Conservation (phyloP, 2,113 vertebrate species). For the Prietella phreatophila region DNA sequence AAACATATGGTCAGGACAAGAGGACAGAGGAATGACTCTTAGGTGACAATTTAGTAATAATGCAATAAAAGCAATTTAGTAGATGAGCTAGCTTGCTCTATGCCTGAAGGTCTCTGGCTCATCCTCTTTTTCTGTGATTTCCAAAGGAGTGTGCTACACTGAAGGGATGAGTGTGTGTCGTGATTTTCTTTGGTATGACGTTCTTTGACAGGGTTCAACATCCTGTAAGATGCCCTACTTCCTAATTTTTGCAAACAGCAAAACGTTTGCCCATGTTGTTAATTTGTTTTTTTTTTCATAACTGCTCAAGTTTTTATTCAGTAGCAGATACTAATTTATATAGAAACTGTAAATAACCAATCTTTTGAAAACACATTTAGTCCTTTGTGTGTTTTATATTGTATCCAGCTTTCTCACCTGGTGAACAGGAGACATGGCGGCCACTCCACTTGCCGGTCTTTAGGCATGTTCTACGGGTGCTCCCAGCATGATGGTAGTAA, state of each 20-base stretch:
- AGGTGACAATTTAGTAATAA: background rate
- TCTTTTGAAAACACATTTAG: background rate
- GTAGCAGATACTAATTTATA: background rate
- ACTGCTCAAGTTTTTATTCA: background rate
- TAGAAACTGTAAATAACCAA: background rate
- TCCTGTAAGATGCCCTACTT: background rate
- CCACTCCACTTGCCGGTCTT: constrained; percentile 98
- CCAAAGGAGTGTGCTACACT: background rate
- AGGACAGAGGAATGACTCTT: background rate
- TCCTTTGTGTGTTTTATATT: background rate
- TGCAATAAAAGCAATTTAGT: background rate
- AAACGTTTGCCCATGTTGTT: background rate
- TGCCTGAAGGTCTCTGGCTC: background rate
- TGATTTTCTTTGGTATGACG: background rate
- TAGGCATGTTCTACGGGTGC: constrained; percentile 89
- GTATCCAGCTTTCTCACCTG: constrained; percentile 81
- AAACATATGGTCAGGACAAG: constrained; percentile 10
- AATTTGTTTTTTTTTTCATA: background rate
- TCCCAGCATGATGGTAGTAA: constrained; percentile 90
- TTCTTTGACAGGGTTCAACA: background rate
- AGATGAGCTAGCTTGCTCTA: background rate
- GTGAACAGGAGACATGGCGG: constrained; percentile 88
- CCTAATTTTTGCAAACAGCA: background rate
- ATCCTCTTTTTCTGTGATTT: background rate
- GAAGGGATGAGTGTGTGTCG: background rate